Evolutionary conservation across 2,113 vertebrate species (phyloP), one percentile per base, ranked within the genome.

Genomic region (Fregata magnificens): DNA sequence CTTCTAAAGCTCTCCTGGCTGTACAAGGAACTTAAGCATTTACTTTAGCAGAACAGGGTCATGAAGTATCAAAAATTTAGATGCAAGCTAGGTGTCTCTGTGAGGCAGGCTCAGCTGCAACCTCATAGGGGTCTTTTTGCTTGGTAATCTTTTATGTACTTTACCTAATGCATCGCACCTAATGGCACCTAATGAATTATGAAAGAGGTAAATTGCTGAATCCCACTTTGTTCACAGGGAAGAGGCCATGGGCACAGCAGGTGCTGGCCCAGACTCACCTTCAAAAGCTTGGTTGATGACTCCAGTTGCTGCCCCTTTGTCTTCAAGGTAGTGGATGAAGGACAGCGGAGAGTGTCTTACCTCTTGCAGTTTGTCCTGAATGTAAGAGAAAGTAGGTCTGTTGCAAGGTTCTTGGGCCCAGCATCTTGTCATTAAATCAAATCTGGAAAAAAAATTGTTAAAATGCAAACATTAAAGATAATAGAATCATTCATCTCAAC

Each of bases 381-480:
- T 97, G 29, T 67, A 85, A 76, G 65, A 69, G 79, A 98, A 99
- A 79, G 92, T 90, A 63, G 98, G 98, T 89, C 98, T 98, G 76
- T 94, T 96, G 47, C 84, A 69, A 72, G 97, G 96, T 73, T 98
- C 97, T 85, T 98, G 97, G 81, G 97, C 97, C 98, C 98, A 98
- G 80, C 97, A 98, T 50, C 93, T 97, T 69, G 72, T 61, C 97
- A 98, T 97, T 96, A 98, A 96, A 72, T 97, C 83, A 93, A 96
- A 97, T 45, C 98, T 98, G 83, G 12, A 77, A 86, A 90, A 91
- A 32, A 56, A 88, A 14, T 1, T 13, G n/a, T 66, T 66, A 61
- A 73, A 95, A 87, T 19, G 16, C 7, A 79, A 91, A 44, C 12
- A 66, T 61, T 76, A 85, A 69, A 26, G 4, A 29, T 49, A 72